Evolutionary conservation across 2,797 vertebrate genomes (phyloP), one percentile per base, ranked within the genome.

Genomic region (Leucoraja ocellata): DNA sequence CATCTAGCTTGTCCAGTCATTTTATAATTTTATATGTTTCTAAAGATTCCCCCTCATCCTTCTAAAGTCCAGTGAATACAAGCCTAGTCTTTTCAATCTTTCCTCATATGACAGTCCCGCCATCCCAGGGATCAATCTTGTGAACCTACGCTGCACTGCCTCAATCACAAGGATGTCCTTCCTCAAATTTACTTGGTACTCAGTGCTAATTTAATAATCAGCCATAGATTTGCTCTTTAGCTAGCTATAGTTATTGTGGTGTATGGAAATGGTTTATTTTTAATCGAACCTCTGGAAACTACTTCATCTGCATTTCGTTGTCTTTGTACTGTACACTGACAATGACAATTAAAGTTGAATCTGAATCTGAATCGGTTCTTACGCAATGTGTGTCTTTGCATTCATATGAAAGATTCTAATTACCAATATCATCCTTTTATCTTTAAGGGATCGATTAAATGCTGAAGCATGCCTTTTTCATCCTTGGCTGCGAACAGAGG

Each of bases 381-480:
- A 88, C 76, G 2, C 1, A 78, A 36, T n/a, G 9, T 78, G 11
- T 9, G 36, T 68, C 32, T 18, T 32, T 86, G 23, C 18, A 13
- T 73, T 1, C 4, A 73, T 23, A 73, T 4, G 18, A 73, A 73
- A 73, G 2, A 73, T 73, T 21, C 71, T 73, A 73, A 73, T 73
- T 46, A 73, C 36, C 74, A 65, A 32, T 88, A n/a, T 73, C 71
- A 91, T 73, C 39, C 2, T 3, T 93, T 28, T 7, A 39, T 93
- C 77, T 93, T 14, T 0, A 95, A 99, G 98, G 96, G 97, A 98
- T 95, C 97, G 98, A 77, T 97, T 97, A 94, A 98, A 97, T 16
- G 98, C 98, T 0, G 97, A 97, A 0, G 97, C 97, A 93, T 99
- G 98, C 84, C 96, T 99, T 94, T 97, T 97, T 84, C 98, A 99